Base-by-base conservation (phyloP, 2,888 invertebrate genomes). In the Exephanes ischioxanthus region DNA sequence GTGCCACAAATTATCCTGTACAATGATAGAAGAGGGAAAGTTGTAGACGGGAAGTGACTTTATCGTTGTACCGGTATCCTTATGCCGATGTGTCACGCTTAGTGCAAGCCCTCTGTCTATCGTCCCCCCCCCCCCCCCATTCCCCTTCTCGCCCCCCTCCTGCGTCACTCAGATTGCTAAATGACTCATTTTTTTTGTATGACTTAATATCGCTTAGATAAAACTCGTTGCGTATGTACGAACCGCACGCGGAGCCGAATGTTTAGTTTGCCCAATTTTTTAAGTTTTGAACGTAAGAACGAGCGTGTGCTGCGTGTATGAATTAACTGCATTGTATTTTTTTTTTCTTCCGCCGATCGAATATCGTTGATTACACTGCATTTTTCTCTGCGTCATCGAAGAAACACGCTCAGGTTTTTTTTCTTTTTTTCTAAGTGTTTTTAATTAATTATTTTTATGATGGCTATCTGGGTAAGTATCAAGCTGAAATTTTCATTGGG, bases 161-260 rank as follows among this genome's bases (percentile, higher is more conserved):
- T 55, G 41, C 48, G 73, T 68, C 76, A 73, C 67, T 45, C 72
- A 63, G 53, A 53, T 78, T 81, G 63, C 61, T 30, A 16, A 53
- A 77, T 84, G 84, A 81, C 30, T 77, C 72, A 81, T 37, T 41
- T 77, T 77, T 80, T 80, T 77, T 58, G 37, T 67, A n/a, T 84
- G 33, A 45, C 45, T 66, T 55, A 75, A 70, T 75, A 53, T 80
- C 68, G 14, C 53, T 53, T 4, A 19, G 26, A 73, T 30, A 71
- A 30, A 63, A 80, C 66, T 80, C 71, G 71, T 80, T 63, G 71
- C 22, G 37, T 45, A 14, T 30, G 55, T 0, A 45, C 58, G 41
- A 66, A 30, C 19, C 11, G 19, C 51, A 14, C 30, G 19, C 30
- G 26, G 11, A 53, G 26, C 33, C 14, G 53, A 73, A 6, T 58